phyloP scores from a whole-genome alignment of 2,797 vertebrate genomes.

The Spinus pinus region DNA sequence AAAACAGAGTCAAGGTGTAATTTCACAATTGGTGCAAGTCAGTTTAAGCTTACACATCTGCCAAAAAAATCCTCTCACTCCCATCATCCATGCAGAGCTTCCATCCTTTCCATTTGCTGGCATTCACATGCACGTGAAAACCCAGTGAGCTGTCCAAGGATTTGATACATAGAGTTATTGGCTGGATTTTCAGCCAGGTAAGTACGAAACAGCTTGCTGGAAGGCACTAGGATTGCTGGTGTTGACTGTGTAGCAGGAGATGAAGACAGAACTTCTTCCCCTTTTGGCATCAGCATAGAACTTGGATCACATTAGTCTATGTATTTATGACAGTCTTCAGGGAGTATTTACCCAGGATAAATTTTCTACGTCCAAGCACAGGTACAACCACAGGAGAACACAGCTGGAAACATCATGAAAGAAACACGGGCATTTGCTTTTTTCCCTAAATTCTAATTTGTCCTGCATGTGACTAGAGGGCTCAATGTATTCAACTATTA shows the following conservation, averaged over 20 bases:
- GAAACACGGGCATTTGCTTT: not conserved
- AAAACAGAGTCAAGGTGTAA: not conserved
- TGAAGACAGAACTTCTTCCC: slow-evolving; percentile 2
- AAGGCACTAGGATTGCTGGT: not conserved
- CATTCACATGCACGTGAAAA: rapidly evolving
- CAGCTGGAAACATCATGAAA: not conserved
- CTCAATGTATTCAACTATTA: not conserved
- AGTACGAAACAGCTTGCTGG: not conserved
- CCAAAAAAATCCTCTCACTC: not conserved
- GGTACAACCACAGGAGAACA: not conserved
- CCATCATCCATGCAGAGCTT: not conserved
- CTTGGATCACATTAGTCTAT: not conserved
- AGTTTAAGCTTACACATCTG: not conserved
- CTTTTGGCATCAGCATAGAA: not conserved
- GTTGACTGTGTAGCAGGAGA: not conserved
- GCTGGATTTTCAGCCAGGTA: not conserved
- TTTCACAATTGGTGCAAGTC: not conserved
- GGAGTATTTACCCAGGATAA: not conserved
- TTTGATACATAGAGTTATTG: not conserved
- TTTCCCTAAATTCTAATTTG: not conserved
- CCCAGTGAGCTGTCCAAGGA: rapidly evolving
- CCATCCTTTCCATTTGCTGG: not conserved
- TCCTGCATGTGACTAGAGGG: not conserved
- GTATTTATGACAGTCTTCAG: not conserved
- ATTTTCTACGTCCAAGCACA: not conserved